These are phyloP conservation scores for Psylliodes chrysocephalus DNA, from an alignment of 2,888 invertebrate genomes.

Conservation along the genomic window DNA sequence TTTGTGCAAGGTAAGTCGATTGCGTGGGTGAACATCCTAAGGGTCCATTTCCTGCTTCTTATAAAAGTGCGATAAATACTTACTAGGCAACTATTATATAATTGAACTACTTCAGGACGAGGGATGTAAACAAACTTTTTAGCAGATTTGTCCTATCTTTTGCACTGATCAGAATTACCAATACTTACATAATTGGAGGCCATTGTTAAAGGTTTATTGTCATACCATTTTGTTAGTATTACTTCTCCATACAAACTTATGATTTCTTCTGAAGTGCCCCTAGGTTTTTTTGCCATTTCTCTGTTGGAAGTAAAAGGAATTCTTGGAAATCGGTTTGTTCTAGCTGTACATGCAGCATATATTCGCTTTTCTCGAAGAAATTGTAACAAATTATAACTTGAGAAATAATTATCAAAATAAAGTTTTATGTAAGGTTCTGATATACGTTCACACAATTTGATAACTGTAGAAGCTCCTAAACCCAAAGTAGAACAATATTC, in stretches of 20 bases:
- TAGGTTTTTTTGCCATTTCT: conserved; percentile 31
- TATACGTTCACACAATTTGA: too few relatives aligned
- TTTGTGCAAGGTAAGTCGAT: too few relatives aligned
- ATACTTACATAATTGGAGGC: conserved; percentile 27
- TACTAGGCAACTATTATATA: too few relatives aligned
- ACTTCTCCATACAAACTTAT: conserved; percentile 38
- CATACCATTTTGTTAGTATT: conserved; percentile 36
- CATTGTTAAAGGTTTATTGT: conserved; percentile 44
- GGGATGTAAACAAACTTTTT: conserved; percentile 42
- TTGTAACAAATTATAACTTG: too few relatives aligned
- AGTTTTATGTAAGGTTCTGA: too few relatives aligned
- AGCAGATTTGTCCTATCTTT: conserved; percentile 25
- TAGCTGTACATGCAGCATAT: too few relatives aligned
- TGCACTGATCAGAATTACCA: conserved; percentile 8
- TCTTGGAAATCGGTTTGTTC: too few relatives aligned
- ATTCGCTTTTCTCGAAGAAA: too few relatives aligned
- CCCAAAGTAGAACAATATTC: too few relatives aligned
- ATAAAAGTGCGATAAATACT: conserved; percentile 29
- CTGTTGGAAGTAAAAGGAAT: too few relatives aligned
- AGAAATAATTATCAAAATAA: too few relatives aligned
- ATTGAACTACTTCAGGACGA: conserved; percentile 45
- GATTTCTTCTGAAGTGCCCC: conserved; percentile 38
- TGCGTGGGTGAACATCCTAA: neutral
- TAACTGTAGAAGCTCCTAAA: too few relatives aligned
- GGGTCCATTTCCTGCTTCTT: neutral